Conservation (phyloP, 2,797 vertebrate species). For the Molossus alvarezi region DNA sequence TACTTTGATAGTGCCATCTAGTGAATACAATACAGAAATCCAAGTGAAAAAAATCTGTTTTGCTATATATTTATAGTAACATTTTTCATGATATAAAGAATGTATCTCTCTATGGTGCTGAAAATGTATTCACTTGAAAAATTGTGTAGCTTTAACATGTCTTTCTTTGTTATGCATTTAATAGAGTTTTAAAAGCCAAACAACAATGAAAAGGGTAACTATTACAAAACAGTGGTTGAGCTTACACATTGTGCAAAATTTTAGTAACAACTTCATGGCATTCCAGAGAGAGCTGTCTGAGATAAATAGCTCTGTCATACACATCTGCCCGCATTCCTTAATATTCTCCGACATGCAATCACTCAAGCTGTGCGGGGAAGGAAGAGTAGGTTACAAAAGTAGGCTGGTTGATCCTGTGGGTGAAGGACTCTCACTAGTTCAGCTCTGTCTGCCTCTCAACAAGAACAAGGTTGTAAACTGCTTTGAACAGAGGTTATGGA, state of each 20-base stretch:
- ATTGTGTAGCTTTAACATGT: constrained; percentile 20
- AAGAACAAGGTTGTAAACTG: constrained; percentile 60
- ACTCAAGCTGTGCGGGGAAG: constrained; percentile 71
- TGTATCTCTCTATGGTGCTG: constrained; percentile 25
- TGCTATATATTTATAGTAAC: background rate
- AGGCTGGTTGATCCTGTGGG: constrained; percentile 53
- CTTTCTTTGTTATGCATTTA: constrained; percentile 67
- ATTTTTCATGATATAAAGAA: constrained; percentile 47
- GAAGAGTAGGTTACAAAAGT: constrained; percentile 73
- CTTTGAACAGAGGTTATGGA: constrained; percentile 35
- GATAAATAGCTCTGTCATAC: constrained; percentile 86
- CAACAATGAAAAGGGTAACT: constrained; percentile 46
- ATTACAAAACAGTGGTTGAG: constrained; percentile 71
- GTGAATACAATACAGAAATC: constrained; percentile 74
- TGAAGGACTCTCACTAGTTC: constrained; percentile 61
- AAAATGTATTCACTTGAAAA: background rate
- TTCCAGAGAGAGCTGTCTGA: constrained; percentile 77
- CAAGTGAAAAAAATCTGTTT: constrained; percentile 48
- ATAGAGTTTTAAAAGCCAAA: constrained; percentile 72
- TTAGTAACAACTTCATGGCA: constrained; percentile 80
- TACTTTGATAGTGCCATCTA: constrained; percentile 88
- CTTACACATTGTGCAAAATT: constrained; percentile 82
- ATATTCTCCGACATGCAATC: constrained; percentile 78
- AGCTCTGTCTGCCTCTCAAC: background rate
- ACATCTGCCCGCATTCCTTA: constrained; percentile 77